Evolutionary conservation across 2,797 vertebrate genomes (phyloP).

Genomic region (Siniperca undulata): DNA sequence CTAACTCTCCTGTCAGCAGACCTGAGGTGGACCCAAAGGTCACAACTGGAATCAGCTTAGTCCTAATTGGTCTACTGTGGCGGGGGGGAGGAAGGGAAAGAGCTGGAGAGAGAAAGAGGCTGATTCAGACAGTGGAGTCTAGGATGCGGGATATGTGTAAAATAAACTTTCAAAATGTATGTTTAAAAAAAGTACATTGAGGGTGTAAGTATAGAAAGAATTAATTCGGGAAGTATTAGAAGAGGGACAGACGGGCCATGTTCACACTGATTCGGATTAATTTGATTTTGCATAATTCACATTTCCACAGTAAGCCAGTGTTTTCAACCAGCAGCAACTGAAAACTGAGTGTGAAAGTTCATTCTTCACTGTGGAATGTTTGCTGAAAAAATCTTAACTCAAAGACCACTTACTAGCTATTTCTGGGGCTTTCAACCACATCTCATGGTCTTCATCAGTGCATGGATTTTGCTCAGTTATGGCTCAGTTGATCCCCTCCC

Average conservation of each 20-base stretch:
- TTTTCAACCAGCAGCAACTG: not conserved
- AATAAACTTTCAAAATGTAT: not conserved
- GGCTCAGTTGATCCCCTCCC: not conserved
- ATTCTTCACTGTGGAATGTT: not conserved
- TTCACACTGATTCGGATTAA: not conserved
- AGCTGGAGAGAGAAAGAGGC: constrained; percentile 12
- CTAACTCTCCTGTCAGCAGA: constrained; percentile 83
- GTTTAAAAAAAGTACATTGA: not conserved
- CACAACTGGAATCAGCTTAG: constrained; percentile 78
- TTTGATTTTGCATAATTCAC: not conserved
- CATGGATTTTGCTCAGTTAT: not conserved
- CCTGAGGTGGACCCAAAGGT: constrained; percentile 85
- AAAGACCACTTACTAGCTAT: fast-evolving
- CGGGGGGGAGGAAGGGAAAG: constrained; percentile 25
- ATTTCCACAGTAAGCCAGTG: not conserved
- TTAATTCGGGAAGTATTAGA: not conserved
- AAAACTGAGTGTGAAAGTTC: not conserved
- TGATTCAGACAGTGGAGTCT: not conserved
- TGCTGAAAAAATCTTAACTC: not conserved
- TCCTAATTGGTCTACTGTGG: constrained; percentile 84
- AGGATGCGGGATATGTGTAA: not conserved
- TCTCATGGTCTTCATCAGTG: not conserved
- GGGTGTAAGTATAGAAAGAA: not conserved
- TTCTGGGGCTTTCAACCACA: not conserved
- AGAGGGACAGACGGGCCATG: not conserved